Base-by-base conservation (phyloP, 1,140 invertebrate species). In the Sitodiplosis mosellana region DNA sequence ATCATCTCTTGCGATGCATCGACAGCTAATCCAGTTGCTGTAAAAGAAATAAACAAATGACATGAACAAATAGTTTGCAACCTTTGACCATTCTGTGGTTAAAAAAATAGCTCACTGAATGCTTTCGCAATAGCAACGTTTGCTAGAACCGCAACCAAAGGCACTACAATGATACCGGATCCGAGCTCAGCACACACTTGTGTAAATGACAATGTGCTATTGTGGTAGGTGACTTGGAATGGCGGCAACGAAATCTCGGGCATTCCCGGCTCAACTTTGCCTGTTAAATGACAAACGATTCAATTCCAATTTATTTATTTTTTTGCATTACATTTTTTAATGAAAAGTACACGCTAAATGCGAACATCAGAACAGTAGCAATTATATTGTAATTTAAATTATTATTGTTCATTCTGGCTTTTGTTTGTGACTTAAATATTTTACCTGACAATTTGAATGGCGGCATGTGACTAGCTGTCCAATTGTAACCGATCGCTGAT, bases 81-180 rank as follows among this genome's bases (percentile, higher is more conserved):
- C n/a, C 14, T 40, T 14, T 12, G 6, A 18, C 12, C 17, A 12
- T 40, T 40, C 37, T n/a, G n/a, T n/a, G 12, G 14, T 40, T 18
- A 40, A 43, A 38, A n/a, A 38, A n/a, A 14, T 7, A 56, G 71
- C 73, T 71, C 63, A 83, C 81, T 71, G 59, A 89, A 90, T 7
- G 83, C 79, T 67, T 90, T 91, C 7, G 85, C 85, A 54, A 90
- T 88, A 17, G 87, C 86, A 47, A 88, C 81, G 55, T 88, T 87
- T 45, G 85, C 83, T 18, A 90, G 67, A 3, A 88, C 77, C 45
- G 83, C 84, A 19, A 89, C 75, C 21, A 90, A 58, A 15, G 87
- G 84, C 47, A 88, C 67, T 14, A 88, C 71, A 40, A 83, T 55
- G 6, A 90, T 68, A 1, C 78, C 78, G 18, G 77, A 73, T 27